These are phyloP conservation scores for Mormoops blainvillei DNA, from an alignment of 2,113 vertebrate species.

Conservation along the genomic window DNA sequence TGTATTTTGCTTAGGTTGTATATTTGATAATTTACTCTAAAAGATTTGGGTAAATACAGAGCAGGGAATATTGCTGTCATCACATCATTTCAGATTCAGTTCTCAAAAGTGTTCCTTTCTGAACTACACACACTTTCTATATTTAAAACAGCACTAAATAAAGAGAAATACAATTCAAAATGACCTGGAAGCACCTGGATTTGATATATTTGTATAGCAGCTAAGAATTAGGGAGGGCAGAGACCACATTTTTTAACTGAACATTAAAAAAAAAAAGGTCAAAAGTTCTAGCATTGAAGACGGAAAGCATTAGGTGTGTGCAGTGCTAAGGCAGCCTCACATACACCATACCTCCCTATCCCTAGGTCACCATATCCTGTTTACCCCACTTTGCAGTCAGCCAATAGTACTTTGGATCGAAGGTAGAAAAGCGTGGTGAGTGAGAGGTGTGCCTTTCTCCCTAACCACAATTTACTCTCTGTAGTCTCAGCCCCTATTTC, in stretches of 20 bases:
- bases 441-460: not conserved
- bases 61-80: not conserved
- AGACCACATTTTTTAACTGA: accelerated
- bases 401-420: not conserved
- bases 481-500: not conserved
- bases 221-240: not conserved
- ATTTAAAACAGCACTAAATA: not conserved
- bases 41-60: not conserved
- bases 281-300: not conserved
- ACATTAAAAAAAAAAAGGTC: not conserved
- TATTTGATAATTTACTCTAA: not conserved
- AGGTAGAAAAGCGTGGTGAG: not conserved
- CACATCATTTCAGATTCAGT: not conserved
- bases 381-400: not conserved
- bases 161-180: not conserved
- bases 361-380: not conserved
- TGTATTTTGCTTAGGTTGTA: not conserved
- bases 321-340: not conserved
- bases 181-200: slow-evolving; percentile 59
- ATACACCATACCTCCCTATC: not conserved
- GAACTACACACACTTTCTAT: not conserved
- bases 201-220: not conserved
- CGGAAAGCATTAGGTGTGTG: not conserved
- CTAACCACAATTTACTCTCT: not conserved
- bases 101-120: slow-evolving; percentile 38